Evolutionary conservation across 2,888 invertebrate genomes (phyloP).

Genomic region (Cremastinae sp.): DNA sequence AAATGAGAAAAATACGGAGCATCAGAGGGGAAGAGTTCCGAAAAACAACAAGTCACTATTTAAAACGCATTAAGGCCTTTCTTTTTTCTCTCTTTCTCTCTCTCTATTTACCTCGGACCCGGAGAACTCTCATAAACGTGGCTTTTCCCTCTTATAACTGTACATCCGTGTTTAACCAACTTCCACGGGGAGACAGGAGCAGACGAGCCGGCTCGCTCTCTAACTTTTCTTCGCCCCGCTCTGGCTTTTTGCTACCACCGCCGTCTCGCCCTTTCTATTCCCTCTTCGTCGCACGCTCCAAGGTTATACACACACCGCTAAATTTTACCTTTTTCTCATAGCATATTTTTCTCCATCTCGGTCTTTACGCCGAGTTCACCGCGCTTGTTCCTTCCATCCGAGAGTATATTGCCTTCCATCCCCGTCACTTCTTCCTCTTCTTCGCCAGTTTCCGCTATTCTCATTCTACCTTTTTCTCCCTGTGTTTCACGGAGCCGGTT

Average conservation of each 20-base stretch:
- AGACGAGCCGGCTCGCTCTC: neutral
- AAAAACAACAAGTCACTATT: slow-evolving; percentile 45
- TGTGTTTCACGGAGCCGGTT: slow-evolving; percentile 33
- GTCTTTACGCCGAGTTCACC: slow-evolving; percentile 42
- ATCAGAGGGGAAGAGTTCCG: neutral
- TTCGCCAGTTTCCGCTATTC: slow-evolving; percentile 1
- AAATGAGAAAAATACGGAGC: neutral
- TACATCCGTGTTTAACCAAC: neutral
- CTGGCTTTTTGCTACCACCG: neutral
- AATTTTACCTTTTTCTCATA: slow-evolving; percentile 42
- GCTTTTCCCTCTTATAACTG: neutral
- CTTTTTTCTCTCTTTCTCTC: slow-evolving; percentile 32
- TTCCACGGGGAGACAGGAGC: neutral
- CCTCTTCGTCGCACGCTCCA: slow-evolving; percentile 16
- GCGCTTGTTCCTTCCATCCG: slow-evolving; percentile 54
- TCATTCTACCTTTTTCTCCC: neutral
- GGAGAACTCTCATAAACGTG: slow-evolving; percentile 16
- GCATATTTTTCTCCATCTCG: slow-evolving; percentile 52
- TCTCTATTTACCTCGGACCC: slow-evolving; percentile 14
- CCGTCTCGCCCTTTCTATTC: slow-evolving; percentile 29
- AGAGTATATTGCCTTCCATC: slow-evolving; percentile 31
- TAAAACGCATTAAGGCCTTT: slow-evolving; percentile 59
- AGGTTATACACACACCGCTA: slow-evolving; percentile 8
- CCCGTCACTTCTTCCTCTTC: slow-evolving; percentile 19
- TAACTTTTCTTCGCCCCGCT: slow-evolving; percentile 6